Base-by-base conservation (phyloP, 2,888 invertebrate genomes). In the Cantharis nigra region DNA sequence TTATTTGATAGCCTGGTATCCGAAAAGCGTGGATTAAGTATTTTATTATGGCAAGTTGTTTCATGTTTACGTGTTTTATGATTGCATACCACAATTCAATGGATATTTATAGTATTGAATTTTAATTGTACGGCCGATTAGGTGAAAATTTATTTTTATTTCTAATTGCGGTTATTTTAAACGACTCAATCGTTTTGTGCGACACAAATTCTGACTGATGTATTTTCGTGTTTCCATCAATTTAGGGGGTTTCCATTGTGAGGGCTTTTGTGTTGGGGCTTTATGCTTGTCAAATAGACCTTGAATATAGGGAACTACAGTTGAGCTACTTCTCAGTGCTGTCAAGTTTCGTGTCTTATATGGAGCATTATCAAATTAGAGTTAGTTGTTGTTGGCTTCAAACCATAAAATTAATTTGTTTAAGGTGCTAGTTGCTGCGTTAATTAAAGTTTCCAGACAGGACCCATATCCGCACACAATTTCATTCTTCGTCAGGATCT, bases 1-100 rank as follows among this genome's bases (percentile, higher is more conserved):
- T 78, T 73, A 77, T 77, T 77, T 77, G 74, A 77, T 77, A 77
- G 71, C 70, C 74, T 69, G 71, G 77, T 71, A 77, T 77, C 74
- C 74, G 70, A 73, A 70, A 74, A 70, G 74, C 78, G 77, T 63
- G 78, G 78, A 78, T 74, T 72, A 75, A 63, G 69, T 75, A 77
- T 72, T 74, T 78, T 78, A 75, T 78, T 78, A 70, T 69, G 65
- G 69, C 70, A 28, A 49, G 62, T 70, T 71, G 77, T 72, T 76
- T 64, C 65, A 75, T 75, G 75, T 75, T 75, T 65, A 70, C 75
- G 75, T 75, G 75, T 65, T 75, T 75, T 75, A 71, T 67, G 75
- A 33, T 65, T 20, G 71, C 75, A 71, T 67, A 64, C 64, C 71
- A 65, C 75, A 65, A 49, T n/a, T 63, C 23, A 63, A 62, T 63